Base-by-base conservation (phyloP, 2,888 invertebrate genomes). In the Drosophila dives region DNA sequence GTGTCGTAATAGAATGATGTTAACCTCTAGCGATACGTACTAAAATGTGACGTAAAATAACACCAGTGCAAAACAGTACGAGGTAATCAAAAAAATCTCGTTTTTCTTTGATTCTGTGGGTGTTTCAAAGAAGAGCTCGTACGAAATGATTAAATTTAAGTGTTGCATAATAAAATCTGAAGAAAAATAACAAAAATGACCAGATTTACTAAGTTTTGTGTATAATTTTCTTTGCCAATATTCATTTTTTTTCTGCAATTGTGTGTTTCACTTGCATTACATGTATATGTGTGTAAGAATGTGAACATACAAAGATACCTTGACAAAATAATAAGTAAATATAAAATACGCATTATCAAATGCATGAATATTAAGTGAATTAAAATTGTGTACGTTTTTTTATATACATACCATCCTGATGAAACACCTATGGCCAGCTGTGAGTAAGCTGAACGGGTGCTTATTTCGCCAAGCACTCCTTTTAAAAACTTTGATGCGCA, bases 351-450 rank as follows among this genome's bases (percentile, higher is more conserved):
- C 23, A 34, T 12, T 34, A 20, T 42, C 12, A 60, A 38, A n/a
- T 32, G 20, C 60, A 23, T 23, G 10, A n/a, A 15, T 8, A 49
- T 60, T 23, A 26, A 60, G n/a, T 20, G 15, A 7, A 32, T 10
- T 15, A 3, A 32, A 40, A 20, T 20, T 20, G 29, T 15, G 12
- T 3, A 56, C 3, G n/a, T 12, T 38, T 40, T 55, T 5, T 10
- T 34, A 26, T n/a, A 17, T 33, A 34, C 94, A 92, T 94, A 98
- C 98, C 98, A 98, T 95, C 98, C 98, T 86, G 97, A 96, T 74
- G 96, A 95, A 73, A 97, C 96, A 80, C 98, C 98, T 92, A 98
- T 95, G 85, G 96, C 93, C 81, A 98, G 94, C 94, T 98, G 98
- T 93, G 98, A 97, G 26, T 96, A 96, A 42, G 97, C 97, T 10